These are phyloP conservation scores for Brachirus orientalis DNA, from an alignment of 2,113 vertebrate genomes.

Conservation along the genomic window DNA sequence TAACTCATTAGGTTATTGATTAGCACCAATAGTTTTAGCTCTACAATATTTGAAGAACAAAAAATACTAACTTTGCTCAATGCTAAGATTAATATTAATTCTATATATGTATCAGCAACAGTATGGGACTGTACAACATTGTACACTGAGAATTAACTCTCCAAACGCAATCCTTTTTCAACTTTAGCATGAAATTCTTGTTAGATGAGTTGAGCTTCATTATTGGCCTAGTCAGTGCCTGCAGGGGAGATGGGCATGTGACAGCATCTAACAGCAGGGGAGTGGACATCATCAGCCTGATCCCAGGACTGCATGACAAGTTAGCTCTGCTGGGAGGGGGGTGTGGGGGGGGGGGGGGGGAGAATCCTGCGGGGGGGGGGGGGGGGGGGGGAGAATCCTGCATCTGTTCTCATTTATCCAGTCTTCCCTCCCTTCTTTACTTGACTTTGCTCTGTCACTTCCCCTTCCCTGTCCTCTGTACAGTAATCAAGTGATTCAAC, in stretches of 20 bases:
- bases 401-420: constrained; percentile 59
- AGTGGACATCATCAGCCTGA: constrained; percentile 61
- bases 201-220: constrained; percentile 64
- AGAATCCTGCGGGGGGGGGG: constrained; percentile 55
- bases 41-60: no score
- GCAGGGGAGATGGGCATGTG: constrained; percentile 47
- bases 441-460: constrained; percentile 41
- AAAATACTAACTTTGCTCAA: no score
- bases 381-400: constrained; percentile 49
- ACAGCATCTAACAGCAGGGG: constrained; percentile 61
- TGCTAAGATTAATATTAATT: no score
- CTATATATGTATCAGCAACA: background rate
- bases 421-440: background rate
- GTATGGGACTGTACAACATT: constrained; percentile 10
- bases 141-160: constrained; percentile 49
- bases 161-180: constrained; percentile 47
- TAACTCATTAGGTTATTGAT: no score
- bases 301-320: constrained; percentile 59
- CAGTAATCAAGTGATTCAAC: constrained; percentile 65
- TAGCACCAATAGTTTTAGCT: no score
- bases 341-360: no score
- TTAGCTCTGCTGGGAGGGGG: constrained; percentile 43
- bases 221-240: constrained; percentile 49
- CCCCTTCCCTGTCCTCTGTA: constrained; percentile 32
- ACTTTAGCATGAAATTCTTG: constrained; percentile 52